A percentile compares a stretch with the other conserved stretches of the same genome.
These are phyloP conservation scores for Listronotus oregonensis DNA, from an alignment of 1,140 invertebrate genomes.

Conservation along the genomic window DNA sequence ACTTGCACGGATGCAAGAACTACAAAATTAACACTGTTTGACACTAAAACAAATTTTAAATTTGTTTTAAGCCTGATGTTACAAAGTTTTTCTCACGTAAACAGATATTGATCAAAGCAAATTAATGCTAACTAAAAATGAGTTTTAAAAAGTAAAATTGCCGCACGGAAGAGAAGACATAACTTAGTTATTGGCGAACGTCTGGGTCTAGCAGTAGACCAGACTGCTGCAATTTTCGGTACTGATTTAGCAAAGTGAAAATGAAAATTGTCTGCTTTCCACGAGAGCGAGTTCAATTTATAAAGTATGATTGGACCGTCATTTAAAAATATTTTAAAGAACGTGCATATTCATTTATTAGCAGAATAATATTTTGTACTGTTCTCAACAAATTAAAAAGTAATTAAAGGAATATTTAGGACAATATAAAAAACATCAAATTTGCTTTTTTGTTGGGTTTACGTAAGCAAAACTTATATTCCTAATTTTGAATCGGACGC, in stretches of 20 bases:
- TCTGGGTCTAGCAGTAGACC: background rate
- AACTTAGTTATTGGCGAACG: slow-evolving; percentile 16
- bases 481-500: too few species aligned
- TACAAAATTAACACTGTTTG: too few species aligned
- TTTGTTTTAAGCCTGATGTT: background rate
- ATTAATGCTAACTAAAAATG: slow-evolving; percentile 13
- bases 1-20: too few species aligned
- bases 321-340: background rate
- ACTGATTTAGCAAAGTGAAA: slow-evolving; percentile 1
- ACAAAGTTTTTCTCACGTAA: too few species aligned
- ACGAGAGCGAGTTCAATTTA: background rate
- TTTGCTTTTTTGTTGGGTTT: too few species aligned
- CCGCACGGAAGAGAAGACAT: slow-evolving; percentile 7
- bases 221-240: slow-evolving; percentile 6
- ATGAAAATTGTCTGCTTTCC: slow-evolving; percentile 1
- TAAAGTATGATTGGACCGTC: background rate
- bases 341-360: too few species aligned
- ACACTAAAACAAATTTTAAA: background rate
- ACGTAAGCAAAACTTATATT: too few species aligned
- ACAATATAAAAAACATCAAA: too few species aligned
- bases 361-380: too few species aligned
- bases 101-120: slow-evolving; percentile 11
- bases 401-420: too few species aligned
- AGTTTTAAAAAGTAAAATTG: slow-evolving; percentile 16
- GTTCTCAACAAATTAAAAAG: too few species aligned